Conservation (phyloP, 2,797 vertebrate species). For the Thamnophis elegans region DNA sequence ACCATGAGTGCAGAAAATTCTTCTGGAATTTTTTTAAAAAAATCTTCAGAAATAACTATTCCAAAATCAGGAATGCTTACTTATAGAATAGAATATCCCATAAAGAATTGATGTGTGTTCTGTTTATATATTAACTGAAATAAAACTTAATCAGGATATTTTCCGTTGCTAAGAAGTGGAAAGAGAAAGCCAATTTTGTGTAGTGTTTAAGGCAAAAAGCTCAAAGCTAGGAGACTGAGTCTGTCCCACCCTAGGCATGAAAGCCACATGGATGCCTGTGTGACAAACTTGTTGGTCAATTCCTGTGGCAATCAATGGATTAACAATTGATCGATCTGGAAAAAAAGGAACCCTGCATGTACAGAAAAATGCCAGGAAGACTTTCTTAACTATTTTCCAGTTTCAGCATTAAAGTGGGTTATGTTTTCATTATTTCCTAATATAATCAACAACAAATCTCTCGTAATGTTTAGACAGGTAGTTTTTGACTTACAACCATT, state of each 20-base stretch:
- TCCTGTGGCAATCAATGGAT: background rate
- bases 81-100: background rate
- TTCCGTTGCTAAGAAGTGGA: background rate
- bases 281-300: background rate
- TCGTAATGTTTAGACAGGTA: background rate
- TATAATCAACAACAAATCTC: background rate
- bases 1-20: background rate
- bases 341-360: background rate
- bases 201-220: background rate
- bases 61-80: background rate
- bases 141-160: background rate
- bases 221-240: background rate
- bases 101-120: accelerated
- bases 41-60: slow-evolving; percentile 21
- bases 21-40: slow-evolving; percentile 9
- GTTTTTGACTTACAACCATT: too few species aligned
- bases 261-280: background rate
- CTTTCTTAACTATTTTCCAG: background rate
- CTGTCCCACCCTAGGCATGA: background rate
- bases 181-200: background rate
- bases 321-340: too few species aligned
- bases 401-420: background rate
- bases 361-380: background rate
- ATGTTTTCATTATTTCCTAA: background rate
- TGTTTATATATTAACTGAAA: accelerated